Percentiles rank a stretch among this genome's conserved stretches.
Evolutionary conservation across 2,888 invertebrate genomes (phyloP).

Genomic region (Smittia sp.): DNA sequence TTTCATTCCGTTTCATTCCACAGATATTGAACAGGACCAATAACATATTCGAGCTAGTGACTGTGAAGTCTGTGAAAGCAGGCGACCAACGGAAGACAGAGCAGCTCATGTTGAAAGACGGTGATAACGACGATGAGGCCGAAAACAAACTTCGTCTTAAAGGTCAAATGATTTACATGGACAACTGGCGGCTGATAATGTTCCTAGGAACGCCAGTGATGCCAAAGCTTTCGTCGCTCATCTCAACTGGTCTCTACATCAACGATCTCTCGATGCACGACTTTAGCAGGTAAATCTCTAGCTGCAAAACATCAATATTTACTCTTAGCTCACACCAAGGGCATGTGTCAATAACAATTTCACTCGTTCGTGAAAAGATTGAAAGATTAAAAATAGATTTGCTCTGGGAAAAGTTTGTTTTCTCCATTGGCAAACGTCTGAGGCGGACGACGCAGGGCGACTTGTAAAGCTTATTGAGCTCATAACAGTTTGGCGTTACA

Average conservation of each 20-base stretch:
- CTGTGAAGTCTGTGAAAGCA: slow-evolving; percentile 77
- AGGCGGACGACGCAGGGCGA: too few species aligned
- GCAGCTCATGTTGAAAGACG: slow-evolving; percentile 56
- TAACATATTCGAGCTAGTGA: slow-evolving; percentile 93
- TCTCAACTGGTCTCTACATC: slow-evolving; percentile 90
- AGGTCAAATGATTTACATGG: slow-evolving; percentile 99
- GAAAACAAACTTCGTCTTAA: slow-evolving; percentile 53
- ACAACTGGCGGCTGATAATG: slow-evolving; percentile 97
- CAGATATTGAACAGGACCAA: slow-evolving; percentile 93
- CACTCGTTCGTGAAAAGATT: not conserved
- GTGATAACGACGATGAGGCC: slow-evolving; percentile 65
- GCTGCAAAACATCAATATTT: too few species aligned
- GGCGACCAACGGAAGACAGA: slow-evolving; percentile 58
- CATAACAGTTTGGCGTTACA: not conserved
- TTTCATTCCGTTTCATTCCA: slow-evolving; percentile 10
- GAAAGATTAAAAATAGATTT: not conserved
- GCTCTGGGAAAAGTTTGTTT: not conserved
- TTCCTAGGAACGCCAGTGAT: slow-evolving; percentile 95
- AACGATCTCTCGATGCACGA: slow-evolving; percentile 99
- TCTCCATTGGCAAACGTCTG: too few species aligned
- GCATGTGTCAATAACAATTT: not conserved
- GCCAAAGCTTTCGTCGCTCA: slow-evolving; percentile 89
- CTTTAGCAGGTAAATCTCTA: slow-evolving; percentile 83
- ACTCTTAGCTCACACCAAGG: too few species aligned
- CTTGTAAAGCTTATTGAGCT: too few species aligned